A percentile compares a stretch with the other conserved stretches of the same genome.
Conservation (phyloP, 2,797 vertebrate species). For the Podargus strigoides region DNA sequence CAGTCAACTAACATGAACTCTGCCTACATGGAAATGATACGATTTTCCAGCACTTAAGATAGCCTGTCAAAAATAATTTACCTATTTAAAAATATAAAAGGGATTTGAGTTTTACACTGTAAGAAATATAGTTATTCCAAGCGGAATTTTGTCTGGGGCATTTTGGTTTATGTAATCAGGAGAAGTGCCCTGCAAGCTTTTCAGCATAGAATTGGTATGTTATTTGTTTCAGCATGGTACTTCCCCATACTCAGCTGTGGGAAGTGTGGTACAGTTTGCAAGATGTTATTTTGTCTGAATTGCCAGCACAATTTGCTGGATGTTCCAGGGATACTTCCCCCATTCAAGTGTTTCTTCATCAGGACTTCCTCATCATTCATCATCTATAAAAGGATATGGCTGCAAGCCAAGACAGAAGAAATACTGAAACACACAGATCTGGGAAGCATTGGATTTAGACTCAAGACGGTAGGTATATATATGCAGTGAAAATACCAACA, state of each 20-base stretch:
- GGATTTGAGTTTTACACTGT: background rate
- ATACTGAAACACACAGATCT: background rate
- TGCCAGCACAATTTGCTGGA: background rate
- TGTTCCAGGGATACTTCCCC: background rate
- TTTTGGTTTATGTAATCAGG: background rate
- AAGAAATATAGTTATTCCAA: background rate
- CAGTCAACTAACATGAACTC: background rate
- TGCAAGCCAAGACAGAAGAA: background rate
- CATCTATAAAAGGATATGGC: background rate
- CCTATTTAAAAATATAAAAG: background rate
- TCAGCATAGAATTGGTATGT: background rate
- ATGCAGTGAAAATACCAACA: background rate
- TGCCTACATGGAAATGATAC: accelerated
- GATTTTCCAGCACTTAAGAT: background rate
- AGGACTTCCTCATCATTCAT: background rate
- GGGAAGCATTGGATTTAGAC: background rate
- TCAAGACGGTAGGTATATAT: background rate
- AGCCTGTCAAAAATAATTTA: background rate
- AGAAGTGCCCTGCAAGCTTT: background rate
- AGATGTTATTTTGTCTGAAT: background rate
- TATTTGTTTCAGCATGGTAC: background rate
- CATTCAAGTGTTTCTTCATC: background rate
- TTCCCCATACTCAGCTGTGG: background rate
- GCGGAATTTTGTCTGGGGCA: background rate
- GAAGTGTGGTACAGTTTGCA: background rate